phyloP scores from a whole-genome alignment of 2,113 vertebrate species.

The Passerina amoena region DNA sequence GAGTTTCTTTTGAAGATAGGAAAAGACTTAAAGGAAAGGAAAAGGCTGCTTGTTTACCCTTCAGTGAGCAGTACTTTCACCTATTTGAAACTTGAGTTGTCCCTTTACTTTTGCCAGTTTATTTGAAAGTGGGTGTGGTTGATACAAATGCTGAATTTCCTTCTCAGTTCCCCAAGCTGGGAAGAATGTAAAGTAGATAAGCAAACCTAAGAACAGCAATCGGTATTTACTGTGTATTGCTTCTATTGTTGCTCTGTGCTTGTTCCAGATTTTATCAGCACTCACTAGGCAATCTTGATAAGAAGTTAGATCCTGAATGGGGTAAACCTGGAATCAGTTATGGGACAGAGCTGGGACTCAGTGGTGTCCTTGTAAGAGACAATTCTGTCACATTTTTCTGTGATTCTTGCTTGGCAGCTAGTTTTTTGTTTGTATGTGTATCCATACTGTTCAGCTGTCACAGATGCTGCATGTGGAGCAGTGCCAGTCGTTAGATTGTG shows the following conservation, averaged over 20 bases:
- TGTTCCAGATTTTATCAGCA: neutral
- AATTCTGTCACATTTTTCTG: rapidly evolving
- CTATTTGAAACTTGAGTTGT: neutral
- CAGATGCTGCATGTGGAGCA: neutral
- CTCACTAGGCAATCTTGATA: neutral
- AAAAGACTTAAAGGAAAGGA: neutral
- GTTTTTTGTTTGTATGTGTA: rapidly evolving
- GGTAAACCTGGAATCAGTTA: neutral
- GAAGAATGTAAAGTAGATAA: neutral
- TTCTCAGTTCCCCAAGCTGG: neutral
- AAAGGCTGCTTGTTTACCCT: neutral
- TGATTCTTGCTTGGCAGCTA: neutral
- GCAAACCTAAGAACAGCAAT: neutral
- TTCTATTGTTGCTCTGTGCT: neutral
- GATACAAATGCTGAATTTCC: neutral
- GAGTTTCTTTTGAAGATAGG: neutral
- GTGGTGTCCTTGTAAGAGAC: neutral
- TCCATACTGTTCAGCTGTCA: neutral
- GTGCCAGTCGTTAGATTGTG: neutral
- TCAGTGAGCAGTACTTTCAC: neutral
- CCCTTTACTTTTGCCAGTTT: neutral
- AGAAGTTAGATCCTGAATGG: neutral
- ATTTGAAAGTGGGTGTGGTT: neutral
- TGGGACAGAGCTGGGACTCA: neutral
- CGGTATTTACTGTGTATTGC: neutral